Evolutionary conservation across 2,113 vertebrate species (phyloP).

Genomic region (Plecturocebus donacophilus): DNA sequence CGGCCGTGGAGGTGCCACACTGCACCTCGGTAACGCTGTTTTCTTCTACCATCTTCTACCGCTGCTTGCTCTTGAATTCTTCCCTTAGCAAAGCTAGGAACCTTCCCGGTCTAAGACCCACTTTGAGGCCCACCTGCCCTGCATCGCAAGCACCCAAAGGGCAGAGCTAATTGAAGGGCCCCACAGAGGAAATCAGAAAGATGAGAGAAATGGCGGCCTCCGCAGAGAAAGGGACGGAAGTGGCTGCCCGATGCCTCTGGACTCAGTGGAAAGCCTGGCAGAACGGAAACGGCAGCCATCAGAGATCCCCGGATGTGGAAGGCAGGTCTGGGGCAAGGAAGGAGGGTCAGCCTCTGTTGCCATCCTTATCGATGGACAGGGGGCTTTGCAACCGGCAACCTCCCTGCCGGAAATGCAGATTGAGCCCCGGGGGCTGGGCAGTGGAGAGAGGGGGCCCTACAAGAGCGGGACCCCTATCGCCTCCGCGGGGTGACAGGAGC

Average conservation of each 20-base stretch:
- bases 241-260: background rate
- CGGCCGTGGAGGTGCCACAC: no score
- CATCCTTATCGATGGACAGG: background rate
- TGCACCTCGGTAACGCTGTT: no score
- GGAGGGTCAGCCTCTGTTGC: background rate
- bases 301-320: background rate
- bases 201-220: background rate
- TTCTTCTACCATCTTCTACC: no score
- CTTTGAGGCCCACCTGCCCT: no score
- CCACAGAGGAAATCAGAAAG: background rate
- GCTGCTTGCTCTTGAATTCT: no score
- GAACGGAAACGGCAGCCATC: background rate
- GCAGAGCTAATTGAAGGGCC: background rate
- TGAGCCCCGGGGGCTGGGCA: background rate
- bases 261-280: background rate
- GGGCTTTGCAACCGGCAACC: background rate
- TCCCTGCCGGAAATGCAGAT: background rate
- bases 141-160: no score
- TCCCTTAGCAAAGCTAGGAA: no score
- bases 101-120: no score
- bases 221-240: background rate
- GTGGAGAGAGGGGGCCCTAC: accelerated
- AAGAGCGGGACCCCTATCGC: background rate
- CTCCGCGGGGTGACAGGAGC: background rate
- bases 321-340: background rate